A percentile compares a stretch with the other conserved stretches of the same genome.
phyloP scores from a whole-genome alignment of 1,140 invertebrate species.

The Diorhabda elongata region DNA sequence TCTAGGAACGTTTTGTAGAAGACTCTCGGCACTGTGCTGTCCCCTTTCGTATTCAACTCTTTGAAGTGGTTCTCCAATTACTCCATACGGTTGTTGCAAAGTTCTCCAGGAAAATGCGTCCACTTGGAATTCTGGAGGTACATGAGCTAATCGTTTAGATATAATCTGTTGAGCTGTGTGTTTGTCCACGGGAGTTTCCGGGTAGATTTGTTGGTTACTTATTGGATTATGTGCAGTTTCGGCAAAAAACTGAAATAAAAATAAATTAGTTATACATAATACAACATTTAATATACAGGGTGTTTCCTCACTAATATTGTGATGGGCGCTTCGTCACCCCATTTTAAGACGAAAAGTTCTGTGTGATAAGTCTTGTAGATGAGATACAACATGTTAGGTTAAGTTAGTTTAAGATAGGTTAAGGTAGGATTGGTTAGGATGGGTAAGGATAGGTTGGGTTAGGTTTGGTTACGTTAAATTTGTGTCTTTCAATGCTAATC shows the following conservation, averaged over 20 bases:
- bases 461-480: no score
- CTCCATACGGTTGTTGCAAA: slow-evolving; percentile 36
- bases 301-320: no score
- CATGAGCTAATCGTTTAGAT: slow-evolving; percentile 26
- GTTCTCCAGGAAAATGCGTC: slow-evolving; percentile 44
- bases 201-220: slow-evolving; percentile 60
- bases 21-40: slow-evolving; percentile 40
- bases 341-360: no score
- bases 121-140: slow-evolving; percentile 34
- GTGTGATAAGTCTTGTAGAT: no score
- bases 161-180: slow-evolving; percentile 33
- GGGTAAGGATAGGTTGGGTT: no score
- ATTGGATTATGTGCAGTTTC: slow-evolving; percentile 83
- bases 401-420: no score
- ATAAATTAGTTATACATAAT: not conserved
- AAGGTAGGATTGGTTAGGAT: no score
- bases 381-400: no score
- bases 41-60: slow-evolving; percentile 10
- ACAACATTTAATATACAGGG: no score
- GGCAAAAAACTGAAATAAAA: slow-evolving; percentile 69
- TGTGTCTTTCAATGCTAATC: no score
- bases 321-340: no score
- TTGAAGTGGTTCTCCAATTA: slow-evolving; percentile 20
- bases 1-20: slow-evolving; percentile 29
- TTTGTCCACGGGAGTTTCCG: slow-evolving; percentile 45